Conservation (phyloP, 1,140 invertebrate species). For the Solen grandis region DNA sequence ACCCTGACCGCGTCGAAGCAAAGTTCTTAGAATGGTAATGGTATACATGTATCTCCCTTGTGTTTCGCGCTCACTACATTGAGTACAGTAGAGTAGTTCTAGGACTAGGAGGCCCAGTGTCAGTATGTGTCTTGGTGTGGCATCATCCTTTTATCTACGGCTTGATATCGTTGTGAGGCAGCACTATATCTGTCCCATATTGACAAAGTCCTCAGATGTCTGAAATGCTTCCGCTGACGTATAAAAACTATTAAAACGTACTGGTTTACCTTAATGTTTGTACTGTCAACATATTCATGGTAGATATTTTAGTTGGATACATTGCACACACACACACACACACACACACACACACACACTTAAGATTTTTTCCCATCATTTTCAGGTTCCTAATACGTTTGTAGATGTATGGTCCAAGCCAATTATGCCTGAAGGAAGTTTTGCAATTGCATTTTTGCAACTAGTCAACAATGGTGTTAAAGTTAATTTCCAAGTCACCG, state of each 20-base stretch:
- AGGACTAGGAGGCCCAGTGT: no score
- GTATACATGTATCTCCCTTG: neutral
- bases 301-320: neutral
- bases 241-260: neutral
- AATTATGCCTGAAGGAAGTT: slow-evolving; percentile 62
- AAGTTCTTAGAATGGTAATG: neutral
- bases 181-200: no score
- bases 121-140: no score
- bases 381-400: slow-evolving; percentile 23
- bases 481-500: slow-evolving; percentile 81
- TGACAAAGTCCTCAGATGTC: no score
- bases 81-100: no score
- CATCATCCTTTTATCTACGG: no score
- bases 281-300: neutral
- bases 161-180: no score
- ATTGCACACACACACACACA: neutral
- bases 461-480: slow-evolving; percentile 43
- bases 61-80: no score
- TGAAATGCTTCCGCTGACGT: neutral
- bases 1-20: neutral
- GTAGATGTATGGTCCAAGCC: slow-evolving; percentile 68
- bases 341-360: neutral
- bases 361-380: neutral
- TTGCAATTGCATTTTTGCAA: slow-evolving; percentile 68
- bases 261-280: neutral